These are phyloP conservation scores for Bombus ignitus DNA, from an alignment of 1,140 invertebrate genomes.

Conservation along the genomic window DNA sequence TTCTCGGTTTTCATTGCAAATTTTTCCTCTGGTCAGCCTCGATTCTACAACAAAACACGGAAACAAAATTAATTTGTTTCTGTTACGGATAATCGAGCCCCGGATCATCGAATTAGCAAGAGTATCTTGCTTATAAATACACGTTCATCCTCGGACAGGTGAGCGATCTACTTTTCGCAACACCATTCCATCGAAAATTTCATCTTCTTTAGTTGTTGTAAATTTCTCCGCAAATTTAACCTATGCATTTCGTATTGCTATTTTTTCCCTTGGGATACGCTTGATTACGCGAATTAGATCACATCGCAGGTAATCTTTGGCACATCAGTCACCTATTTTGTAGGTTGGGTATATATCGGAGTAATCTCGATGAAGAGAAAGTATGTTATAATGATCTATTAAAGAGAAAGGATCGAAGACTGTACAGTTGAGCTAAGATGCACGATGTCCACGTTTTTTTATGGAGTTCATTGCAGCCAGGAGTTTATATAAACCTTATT, in stretches of 20 bases:
- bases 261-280: not conserved
- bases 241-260: too few relatives aligned
- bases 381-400: constrained; percentile 31
- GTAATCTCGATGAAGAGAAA: constrained; percentile 28
- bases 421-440: constrained; percentile 6
- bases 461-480: not conserved
- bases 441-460: not conserved
- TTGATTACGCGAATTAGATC: not conserved
- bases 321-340: constrained; percentile 30
- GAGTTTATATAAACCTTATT: constrained; percentile 15
- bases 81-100: constrained; percentile 21
- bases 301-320: constrained; percentile 8
- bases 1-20: not conserved
- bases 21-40: not conserved
- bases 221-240: not conserved
- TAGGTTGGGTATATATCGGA: constrained; percentile 32
- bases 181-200: not conserved
- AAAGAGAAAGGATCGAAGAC: constrained; percentile 31
- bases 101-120: constrained; percentile 37
- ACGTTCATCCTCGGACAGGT: constrained; percentile 42
- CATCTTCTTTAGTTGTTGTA: not conserved
- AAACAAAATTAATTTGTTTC: constrained; percentile 8
- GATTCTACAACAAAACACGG: not conserved
- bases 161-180: constrained; percentile 28
- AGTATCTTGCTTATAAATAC: not conserved